These are phyloP conservation scores for Palloptera scutellata DNA, from an alignment of 2,888 invertebrate genomes.

Conservation along the genomic window DNA sequence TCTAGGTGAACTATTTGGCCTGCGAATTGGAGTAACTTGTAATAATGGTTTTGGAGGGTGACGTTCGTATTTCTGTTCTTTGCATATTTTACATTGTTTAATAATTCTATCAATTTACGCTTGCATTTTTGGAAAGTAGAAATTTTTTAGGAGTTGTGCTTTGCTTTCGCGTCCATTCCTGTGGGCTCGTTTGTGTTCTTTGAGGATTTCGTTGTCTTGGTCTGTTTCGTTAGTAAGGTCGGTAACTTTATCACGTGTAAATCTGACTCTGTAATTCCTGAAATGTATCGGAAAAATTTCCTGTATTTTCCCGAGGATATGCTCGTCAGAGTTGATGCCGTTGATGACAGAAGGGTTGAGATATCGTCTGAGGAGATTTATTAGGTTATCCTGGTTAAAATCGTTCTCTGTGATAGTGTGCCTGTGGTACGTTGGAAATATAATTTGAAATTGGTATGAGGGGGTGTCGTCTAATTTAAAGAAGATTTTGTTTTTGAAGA, in stretches of 20 bases:
- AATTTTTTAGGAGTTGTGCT: constrained; percentile 20
- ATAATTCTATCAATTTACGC: constrained; percentile 14
- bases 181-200: constrained; percentile 24
- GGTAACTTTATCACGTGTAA: constrained; percentile 11
- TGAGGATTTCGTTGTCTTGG: constrained; percentile 25
- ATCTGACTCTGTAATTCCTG: constrained; percentile 26
- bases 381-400: constrained; percentile 10
- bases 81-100: constrained; percentile 22
- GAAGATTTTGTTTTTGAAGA: no score
- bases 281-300: constrained; percentile 28
- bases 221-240: constrained; percentile 18
- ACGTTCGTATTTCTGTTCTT: constrained; percentile 22
- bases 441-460: neutral
- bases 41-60: constrained; percentile 16
- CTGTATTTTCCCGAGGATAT: constrained; percentile 18
- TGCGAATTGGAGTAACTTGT: constrained; percentile 9
- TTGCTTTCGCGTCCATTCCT: constrained; percentile 24
- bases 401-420: neutral
- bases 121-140: constrained; percentile 14
- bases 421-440: neutral
- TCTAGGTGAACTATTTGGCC: constrained; percentile 24
- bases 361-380: constrained; percentile 20
- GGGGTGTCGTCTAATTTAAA: neutral
- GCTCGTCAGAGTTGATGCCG: constrained; percentile 22
- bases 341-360: constrained; percentile 27